Evolutionary conservation across 1,140 invertebrate genomes (phyloP), one percentile per base, ranked within the genome.

Genomic region (Euura saliciscinereae): DNA sequence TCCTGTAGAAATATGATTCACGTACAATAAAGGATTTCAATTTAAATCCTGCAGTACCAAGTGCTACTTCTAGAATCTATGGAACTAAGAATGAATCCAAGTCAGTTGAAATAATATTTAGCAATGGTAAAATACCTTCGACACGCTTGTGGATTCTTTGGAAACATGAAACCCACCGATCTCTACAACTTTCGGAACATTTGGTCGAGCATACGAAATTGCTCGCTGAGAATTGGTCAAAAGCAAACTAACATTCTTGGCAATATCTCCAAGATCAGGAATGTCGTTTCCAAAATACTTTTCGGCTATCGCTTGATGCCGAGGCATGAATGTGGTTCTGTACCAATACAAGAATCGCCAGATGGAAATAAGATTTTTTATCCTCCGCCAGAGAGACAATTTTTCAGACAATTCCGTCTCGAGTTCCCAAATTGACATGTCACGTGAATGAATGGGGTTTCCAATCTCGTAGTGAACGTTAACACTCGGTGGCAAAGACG

Each of bases 161-260:
- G 59, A 44, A 44, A 90, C 84, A 73, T 91, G 86, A 69, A 90
- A 85, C 46, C 89, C 86, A 70, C 83, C 89, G n/a, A 89, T 89
- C 68, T 86, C 84, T 6, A 87, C 82, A 75, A 88, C 86, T 77
- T 86, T 91, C 2, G 91, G 87, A 45, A 90, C 73, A 10, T 86
- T 80, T 0, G 91, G 90, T 67, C 87, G 83, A 6, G 88, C 84
- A 67, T 88, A 86, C 67, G 89, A 88, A 5, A 91, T 77, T 3
- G 83, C 84, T 7, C 89, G 86, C 28, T 28, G 28, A 28, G 28
- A 28, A 28, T 28, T 28, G 28, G 28, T 28, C 28, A 28, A 28
- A 28, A 91, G 65, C 64, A 88, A 43, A 11, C 86, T 89, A 0
- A 84, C 79, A 28, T 89, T 88, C 44, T 70, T 78, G 42, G 71